These are phyloP conservation scores for Sebastes iracundus DNA, from an alignment of 2,797 vertebrate species.

Conservation along the genomic window DNA sequence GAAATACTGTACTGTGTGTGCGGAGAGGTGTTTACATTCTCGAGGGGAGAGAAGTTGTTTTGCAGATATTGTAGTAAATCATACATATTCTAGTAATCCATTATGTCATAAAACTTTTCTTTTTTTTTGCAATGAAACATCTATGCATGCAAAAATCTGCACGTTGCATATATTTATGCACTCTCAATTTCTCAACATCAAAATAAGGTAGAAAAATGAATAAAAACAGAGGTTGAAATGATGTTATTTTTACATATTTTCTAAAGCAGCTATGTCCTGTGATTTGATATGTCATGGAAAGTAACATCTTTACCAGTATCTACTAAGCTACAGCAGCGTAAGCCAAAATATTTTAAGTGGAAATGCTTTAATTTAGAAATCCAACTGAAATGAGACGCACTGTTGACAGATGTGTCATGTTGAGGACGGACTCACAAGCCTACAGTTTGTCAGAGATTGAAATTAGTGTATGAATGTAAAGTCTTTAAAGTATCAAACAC, in stretches of 20 bases:
- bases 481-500: not conserved
- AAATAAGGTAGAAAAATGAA: not conserved
- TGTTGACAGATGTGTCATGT: conserved; percentile 17
- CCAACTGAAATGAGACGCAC: not conserved
- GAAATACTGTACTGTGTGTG: conserved; percentile 20
- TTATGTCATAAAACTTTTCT: not conserved
- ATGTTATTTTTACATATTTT: not conserved
- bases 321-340: not conserved
- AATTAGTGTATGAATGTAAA: conserved; percentile 20
- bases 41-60: not conserved
- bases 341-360: conserved; percentile 4
- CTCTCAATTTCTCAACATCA: not conserved
- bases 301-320: not conserved
- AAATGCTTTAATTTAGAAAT: conserved; percentile 33
- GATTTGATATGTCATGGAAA: not conserved
- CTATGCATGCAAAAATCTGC: conserved; percentile 4
- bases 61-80: conserved; percentile 26
- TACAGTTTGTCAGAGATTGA: conserved; percentile 7
- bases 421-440: not conserved
- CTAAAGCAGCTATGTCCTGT: not conserved
- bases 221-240: not conserved
- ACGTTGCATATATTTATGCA: not conserved
- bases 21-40: conserved; percentile 21
- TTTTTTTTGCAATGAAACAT: not conserved
- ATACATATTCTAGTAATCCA: conserved; percentile 1